phyloP scores from a whole-genome alignment of 2,888 invertebrate species.

The Myopa testacea region DNA sequence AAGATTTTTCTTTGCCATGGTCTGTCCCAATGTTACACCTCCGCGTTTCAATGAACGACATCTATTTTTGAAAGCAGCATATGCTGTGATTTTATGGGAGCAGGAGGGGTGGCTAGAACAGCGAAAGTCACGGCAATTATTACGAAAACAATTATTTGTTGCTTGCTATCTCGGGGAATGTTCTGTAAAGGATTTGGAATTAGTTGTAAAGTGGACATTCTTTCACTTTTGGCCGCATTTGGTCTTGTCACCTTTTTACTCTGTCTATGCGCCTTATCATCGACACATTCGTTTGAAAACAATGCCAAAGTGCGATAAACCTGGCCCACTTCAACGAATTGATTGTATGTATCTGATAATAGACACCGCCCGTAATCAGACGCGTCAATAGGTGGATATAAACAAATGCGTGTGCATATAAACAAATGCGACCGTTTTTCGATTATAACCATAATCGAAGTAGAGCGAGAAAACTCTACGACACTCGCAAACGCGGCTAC shows the following conservation, averaged over 20 bases:
- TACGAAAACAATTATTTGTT: background rate
- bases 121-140: too few species aligned
- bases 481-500: background rate
- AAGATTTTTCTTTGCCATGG: constrained; percentile 3
- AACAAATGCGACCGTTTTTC: constrained; percentile 15
- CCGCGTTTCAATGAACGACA: constrained; percentile 17
- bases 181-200: background rate
- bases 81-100: too few species aligned
- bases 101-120: background rate
- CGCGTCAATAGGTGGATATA: background rate
- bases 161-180: background rate
- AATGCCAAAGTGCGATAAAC: background rate
- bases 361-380: constrained; percentile 11
- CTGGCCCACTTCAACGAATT: background rate
- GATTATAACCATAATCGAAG: constrained; percentile 24
- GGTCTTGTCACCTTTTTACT: background rate
- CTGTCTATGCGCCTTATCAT: background rate
- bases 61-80: constrained; percentile 31
- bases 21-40: constrained; percentile 28
- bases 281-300: background rate
- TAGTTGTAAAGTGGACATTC: background rate
- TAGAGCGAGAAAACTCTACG: background rate
- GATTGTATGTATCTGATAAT: constrained; percentile 21
- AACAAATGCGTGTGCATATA: constrained; percentile 1
- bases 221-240: background rate